These are phyloP conservation scores for Leucophenga varia DNA, from an alignment of 1,140 invertebrate genomes.

Conservation along the genomic window DNA sequence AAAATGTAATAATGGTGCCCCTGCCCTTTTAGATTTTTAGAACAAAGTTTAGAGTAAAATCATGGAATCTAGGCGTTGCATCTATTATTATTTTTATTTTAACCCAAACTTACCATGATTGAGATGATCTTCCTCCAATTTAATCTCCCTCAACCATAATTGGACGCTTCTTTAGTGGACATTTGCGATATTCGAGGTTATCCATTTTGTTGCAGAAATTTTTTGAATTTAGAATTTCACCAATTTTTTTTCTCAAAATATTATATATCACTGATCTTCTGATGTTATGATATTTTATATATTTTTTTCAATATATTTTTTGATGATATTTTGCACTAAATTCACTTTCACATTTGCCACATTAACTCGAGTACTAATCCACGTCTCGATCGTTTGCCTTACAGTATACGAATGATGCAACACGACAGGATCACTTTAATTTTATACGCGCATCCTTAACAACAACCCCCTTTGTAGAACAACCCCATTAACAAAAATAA, in stretches of 20 bases:
- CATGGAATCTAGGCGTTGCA: no score
- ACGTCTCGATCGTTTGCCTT: slow-evolving; percentile 39
- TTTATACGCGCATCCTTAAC: slow-evolving; percentile 33
- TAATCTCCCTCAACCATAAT: slow-evolving; percentile 63
- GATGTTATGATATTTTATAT: no score
- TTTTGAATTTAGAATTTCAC: no score
- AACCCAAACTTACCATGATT: slow-evolving; percentile 33
- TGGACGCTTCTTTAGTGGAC: slow-evolving; percentile 86
- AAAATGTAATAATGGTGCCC: no score
- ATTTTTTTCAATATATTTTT: no score
- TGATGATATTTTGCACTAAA: no score
- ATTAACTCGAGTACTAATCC: slow-evolving; percentile 17
- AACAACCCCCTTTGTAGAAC: no score
- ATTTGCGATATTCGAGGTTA: slow-evolving; percentile 65
- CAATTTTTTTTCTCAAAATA: no score
- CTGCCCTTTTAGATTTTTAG: no score
- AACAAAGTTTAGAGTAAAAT: no score
- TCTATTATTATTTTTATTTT: background rate
- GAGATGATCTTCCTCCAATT: slow-evolving; percentile 43
- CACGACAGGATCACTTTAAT: slow-evolving; percentile 38
- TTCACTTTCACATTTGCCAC: slow-evolving; percentile 17
- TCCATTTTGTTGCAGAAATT: slow-evolving; percentile 42
- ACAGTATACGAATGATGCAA: slow-evolving; percentile 52
- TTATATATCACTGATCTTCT: no score
- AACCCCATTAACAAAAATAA: slow-evolving; percentile 18